Percentiles rank a stretch among this genome's conserved stretches.
Evolutionary conservation across 2,797 vertebrate genomes (phyloP).

Genomic region (Chloroceryle amazona): DNA sequence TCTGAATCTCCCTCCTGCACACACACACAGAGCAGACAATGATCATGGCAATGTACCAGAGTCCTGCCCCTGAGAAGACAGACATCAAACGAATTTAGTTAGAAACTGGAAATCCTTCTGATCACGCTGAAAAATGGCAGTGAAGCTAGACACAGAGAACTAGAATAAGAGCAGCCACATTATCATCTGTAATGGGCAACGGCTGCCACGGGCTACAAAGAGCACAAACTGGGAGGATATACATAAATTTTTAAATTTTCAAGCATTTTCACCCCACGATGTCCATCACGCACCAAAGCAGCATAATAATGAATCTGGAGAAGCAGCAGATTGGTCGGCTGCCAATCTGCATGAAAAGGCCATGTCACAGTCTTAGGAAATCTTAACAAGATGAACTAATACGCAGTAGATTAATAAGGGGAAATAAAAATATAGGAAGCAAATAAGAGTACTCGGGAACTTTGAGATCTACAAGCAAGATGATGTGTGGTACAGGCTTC

Average conservation of each 20-base stretch:
- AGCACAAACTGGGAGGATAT: not conserved
- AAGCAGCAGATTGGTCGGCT: not conserved
- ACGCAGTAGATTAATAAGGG: not conserved
- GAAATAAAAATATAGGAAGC: not conserved
- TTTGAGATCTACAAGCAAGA: not conserved
- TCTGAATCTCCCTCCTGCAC: not conserved
- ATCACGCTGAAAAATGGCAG: not conserved
- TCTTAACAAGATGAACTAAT: not conserved
- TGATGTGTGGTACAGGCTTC: fast-evolving
- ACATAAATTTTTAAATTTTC: not conserved
- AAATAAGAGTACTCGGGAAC: not conserved
- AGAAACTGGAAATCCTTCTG: constrained; percentile 5
- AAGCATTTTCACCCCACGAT: not conserved
- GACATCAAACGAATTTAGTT: not conserved
- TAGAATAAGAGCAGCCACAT: not conserved
- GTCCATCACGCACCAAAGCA: not conserved
- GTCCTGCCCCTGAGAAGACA: not conserved
- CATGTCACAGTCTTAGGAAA: not conserved
- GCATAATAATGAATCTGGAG: not conserved
- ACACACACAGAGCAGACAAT: not conserved
- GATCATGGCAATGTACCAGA: not conserved
- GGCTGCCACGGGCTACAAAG: not conserved
- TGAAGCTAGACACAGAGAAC: not conserved
- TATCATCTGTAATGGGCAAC: not conserved
- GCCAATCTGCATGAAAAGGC: not conserved